Evolutionary conservation across 2,888 invertebrate species (phyloP).

Genomic region (Coleophora flavipennella): DNA sequence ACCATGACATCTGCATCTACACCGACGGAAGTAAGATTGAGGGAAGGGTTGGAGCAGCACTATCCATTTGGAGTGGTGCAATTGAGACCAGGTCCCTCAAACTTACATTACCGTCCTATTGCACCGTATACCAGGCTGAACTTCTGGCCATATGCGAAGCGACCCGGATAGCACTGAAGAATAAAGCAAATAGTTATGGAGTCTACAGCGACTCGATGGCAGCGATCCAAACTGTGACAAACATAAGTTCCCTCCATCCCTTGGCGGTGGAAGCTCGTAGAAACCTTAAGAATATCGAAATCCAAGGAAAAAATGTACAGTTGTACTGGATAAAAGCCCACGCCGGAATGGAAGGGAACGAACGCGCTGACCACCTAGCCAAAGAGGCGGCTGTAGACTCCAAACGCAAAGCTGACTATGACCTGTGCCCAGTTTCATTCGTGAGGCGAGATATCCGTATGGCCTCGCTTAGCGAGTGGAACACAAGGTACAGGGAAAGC

Average conservation of each 20-base stretch:
- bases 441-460: not conserved
- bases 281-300: not conserved
- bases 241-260: not conserved
- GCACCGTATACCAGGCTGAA: not conserved
- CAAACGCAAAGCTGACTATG: not conserved
- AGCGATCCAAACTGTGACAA: not conserved
- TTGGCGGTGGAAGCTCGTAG: not conserved
- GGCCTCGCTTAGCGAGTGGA: not conserved
- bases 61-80: not conserved
- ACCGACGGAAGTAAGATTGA: not conserved
- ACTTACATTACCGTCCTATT: not conserved
- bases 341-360: not conserved
- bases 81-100: not conserved
- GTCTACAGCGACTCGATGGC: not conserved
- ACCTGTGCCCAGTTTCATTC: not conserved
- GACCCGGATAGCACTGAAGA: not conserved
- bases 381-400: not conserved
- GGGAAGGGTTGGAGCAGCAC: not conserved
- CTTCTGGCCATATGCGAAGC: not conserved
- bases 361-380: not conserved
- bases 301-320: not conserved
- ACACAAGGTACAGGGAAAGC: not conserved
- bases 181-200: not conserved
- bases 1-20: not conserved
- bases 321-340: not conserved